Base-by-base conservation (phyloP, 2,113 vertebrate species). In the Microcebus tavaratra region DNA sequence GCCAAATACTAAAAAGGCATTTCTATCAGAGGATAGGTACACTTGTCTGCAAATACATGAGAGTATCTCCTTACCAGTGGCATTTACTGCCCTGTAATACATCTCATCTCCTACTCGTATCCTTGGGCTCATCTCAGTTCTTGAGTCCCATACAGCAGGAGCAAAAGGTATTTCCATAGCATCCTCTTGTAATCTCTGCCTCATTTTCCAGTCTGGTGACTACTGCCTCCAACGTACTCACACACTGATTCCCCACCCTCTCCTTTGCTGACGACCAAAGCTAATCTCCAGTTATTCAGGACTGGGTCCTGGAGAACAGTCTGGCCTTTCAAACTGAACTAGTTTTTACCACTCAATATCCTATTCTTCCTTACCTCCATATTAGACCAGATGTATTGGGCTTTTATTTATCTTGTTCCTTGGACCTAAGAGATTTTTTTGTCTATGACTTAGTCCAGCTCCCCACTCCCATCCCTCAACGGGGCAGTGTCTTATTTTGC, bases 401-500 rank as follows among this genome's bases (percentile, higher is more conserved):
- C n/a, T 70, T 73, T 86, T 55, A 29, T 39, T 65, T 76, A 20
- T 13, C 84, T 63, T 39, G 8, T 55, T 95, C 20, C 6, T 68
- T 55, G 21, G 12, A 61, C 14, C 31, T 68, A n/a, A 48, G 8
- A 50, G 12, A 15, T 81, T 95, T 59, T 84, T 8, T 81, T 48
- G 6, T 84, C n/a, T 34, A 15, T 53, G 57, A 23, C 14, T 27
- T 68, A 76, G n/a, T 36, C 31, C 10, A n/a, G 29, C 23, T 3
- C 17, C 23, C 12, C 25, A 20, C 50, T 3, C 1, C 21, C 3
- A 61, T 23, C 1, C 1, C 3, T 83, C 15, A 61, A 15, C 0
- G 73, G 39, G 34, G 2, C 23, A 36, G 0, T 65, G 48, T 78
- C 57, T 78, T 85, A 61, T 31, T 75, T 36, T 82, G 15, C 67